These are phyloP conservation scores for Pterobdella sp. DNA, from an alignment of 2,888 invertebrate genomes.

Conservation along the genomic window DNA sequence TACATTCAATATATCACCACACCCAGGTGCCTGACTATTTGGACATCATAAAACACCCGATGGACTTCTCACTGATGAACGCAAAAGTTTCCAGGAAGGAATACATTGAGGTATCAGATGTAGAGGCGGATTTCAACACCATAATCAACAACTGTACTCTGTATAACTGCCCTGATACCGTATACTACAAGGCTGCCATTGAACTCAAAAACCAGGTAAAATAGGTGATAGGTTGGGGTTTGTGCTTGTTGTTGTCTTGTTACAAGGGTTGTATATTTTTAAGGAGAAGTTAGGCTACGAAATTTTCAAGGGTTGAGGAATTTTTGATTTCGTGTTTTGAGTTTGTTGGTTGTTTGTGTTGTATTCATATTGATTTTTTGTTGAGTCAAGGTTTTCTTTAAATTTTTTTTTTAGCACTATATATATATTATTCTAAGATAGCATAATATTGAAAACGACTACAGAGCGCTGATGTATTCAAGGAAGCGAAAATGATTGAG, in stretches of 20 bases:
- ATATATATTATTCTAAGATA: neutral
- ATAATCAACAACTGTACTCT: neutral
- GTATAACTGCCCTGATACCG: neutral
- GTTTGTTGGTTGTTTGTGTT: constrained; percentile 5
- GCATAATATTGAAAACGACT: neutral
- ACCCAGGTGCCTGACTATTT: constrained; percentile 74
- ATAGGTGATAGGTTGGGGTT: neutral
- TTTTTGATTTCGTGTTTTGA: too few relatives aligned
- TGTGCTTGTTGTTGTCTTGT: neutral
- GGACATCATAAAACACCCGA: constrained; percentile 72
- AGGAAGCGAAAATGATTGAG: neutral
- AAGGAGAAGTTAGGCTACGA: too few relatives aligned
- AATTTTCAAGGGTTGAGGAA: too few relatives aligned
- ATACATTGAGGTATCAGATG: neutral
- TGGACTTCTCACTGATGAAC: constrained; percentile 83
- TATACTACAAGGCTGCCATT: constrained; percentile 5
- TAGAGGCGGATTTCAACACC: neutral
- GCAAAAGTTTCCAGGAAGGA: constrained; percentile 42
- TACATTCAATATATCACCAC: too few relatives aligned
- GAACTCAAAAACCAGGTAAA: too few relatives aligned
- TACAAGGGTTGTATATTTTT: too few relatives aligned
- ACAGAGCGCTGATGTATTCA: neutral
- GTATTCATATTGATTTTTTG: neutral
- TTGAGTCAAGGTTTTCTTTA: neutral
- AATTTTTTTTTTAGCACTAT: neutral